Base-by-base conservation (phyloP, 2,888 invertebrate species). In the Papilio protenor region DNA sequence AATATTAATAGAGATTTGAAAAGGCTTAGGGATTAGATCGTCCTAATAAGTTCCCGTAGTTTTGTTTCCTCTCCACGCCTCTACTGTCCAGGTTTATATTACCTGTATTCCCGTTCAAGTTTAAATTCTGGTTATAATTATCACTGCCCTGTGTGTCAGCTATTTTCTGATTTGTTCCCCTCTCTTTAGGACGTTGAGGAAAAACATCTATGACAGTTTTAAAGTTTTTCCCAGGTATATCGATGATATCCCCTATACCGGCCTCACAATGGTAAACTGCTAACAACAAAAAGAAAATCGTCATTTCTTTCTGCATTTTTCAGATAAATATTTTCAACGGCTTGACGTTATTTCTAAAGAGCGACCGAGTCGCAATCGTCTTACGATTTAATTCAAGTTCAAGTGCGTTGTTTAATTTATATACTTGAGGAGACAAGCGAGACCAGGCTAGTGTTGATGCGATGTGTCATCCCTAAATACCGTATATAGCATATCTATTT, bases 51-150 rank as follows among this genome's bases (percentile, higher is more conserved):
- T 61, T 27, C 1, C 61, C 61, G 5, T 72, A 55, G 33, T 55
- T 72, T 5, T 72, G 61, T 1, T 77, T 77, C n/a, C 40, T 64
- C 40, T 64, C 52, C 40, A 64, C 61, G 52, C 64, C 76, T 12
- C 40, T 64, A 40, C 76, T 64, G 0, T 64, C 33, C n/a, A 77
- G 72, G 27, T 72, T 77, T 4, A 77, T 3, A 3, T 14, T 40
- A 1, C 76, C 76, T 33, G 27, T 64, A 40, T 72, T 64, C 8
- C 72, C 72, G n/a, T 77, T 61, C 40, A 77, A n/a, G 23, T 77
- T 77, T 21, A 77, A 14, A 55, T 77, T 77, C 57, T 73, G 73
- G 45, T 77, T 77, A 47, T 47, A 77, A 69, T 73, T 77, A 27
- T 73, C 57, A 55, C 45, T 66, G 18, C 77, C 77, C 40, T 77